phyloP scores from a whole-genome alignment of 2,113 vertebrate genomes.

The Pituophis catenifer region DNA sequence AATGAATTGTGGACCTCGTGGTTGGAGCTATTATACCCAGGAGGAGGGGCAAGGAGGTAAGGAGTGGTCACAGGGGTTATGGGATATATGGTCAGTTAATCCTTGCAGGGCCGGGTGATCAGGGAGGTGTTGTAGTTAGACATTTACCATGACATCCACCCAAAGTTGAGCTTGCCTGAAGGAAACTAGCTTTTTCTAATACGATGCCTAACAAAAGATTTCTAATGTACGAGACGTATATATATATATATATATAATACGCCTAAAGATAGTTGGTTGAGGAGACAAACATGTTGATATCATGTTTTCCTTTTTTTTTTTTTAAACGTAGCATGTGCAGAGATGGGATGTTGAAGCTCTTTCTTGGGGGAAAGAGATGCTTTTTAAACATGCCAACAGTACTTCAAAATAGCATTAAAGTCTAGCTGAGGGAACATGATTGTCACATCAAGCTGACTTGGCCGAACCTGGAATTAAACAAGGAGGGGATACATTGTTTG shows the following conservation, averaged over 20 bases:
- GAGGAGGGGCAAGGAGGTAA: too few relatives aligned
- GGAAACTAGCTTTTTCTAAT: neutral
- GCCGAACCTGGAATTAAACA: neutral
- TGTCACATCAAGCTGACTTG: neutral
- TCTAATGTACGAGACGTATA: neutral
- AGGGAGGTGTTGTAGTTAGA: too few relatives aligned
- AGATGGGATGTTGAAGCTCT: conserved; percentile 20
- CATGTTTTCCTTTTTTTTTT: neutral
- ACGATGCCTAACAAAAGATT: neutral
- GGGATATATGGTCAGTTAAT: too few relatives aligned
- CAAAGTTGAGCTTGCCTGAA: too few relatives aligned
- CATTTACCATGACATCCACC: too few relatives aligned
- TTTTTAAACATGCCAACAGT: neutral
- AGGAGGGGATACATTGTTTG: neutral
- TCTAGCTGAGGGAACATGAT: too few relatives aligned
- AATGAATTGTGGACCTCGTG: too few relatives aligned
- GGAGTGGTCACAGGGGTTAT: too few relatives aligned
- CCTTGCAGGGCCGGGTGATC: too few relatives aligned
- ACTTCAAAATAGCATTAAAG: too few relatives aligned
- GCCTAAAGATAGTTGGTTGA: conserved; percentile 1
- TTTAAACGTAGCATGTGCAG: conserved; percentile 38
- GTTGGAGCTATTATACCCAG: too few relatives aligned
- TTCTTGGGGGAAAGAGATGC: conserved; percentile 47
- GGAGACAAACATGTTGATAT: conserved; percentile 44
- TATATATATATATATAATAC: neutral